Conservation (phyloP, 1,140 invertebrate species). For the Monochamus saltuarius region DNA sequence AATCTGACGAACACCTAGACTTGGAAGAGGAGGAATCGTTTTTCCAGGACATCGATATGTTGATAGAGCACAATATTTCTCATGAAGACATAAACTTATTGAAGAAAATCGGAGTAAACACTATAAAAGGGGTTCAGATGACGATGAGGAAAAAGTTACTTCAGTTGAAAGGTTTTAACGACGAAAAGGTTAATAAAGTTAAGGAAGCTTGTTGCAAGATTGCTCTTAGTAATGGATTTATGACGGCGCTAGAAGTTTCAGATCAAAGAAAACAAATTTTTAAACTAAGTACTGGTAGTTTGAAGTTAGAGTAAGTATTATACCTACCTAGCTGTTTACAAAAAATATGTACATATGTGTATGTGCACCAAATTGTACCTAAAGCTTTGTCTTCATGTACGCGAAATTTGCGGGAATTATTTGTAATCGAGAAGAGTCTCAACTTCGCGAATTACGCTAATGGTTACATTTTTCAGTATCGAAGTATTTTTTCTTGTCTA, state of each 20-base stretch:
- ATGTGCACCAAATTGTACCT: no score
- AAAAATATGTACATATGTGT: no score
- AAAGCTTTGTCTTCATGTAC: no score
- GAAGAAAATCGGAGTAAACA: slow-evolving; percentile 76
- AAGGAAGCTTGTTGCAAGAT: slow-evolving; percentile 73
- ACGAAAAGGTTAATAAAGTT: slow-evolving; percentile 81
- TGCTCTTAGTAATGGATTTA: slow-evolving; percentile 59
- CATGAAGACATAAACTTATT: slow-evolving; percentile 74
- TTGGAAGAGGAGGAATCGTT: slow-evolving; percentile 54
- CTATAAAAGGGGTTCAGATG: slow-evolving; percentile 81
- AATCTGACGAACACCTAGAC: slow-evolving; percentile 24
- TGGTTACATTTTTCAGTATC: no score
- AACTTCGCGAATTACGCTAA: no score
- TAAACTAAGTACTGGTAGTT: slow-evolving; percentile 71
- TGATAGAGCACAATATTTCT: slow-evolving; percentile 58
- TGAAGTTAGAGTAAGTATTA: slow-evolving; percentile 67
- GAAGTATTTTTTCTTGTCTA: no score
- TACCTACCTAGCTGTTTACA: background rate
- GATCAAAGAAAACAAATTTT: slow-evolving; percentile 72
- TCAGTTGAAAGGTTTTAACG: slow-evolving; percentile 76
- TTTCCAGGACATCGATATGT: slow-evolving; percentile 60
- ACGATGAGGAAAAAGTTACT: slow-evolving; percentile 72
- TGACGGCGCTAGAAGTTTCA: slow-evolving; percentile 74
- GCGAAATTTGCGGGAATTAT: no score
- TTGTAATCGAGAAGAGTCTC: no score